Evolutionary conservation across 1,140 invertebrate genomes (phyloP).

Genomic region (Sitobion miscanthi): DNA sequence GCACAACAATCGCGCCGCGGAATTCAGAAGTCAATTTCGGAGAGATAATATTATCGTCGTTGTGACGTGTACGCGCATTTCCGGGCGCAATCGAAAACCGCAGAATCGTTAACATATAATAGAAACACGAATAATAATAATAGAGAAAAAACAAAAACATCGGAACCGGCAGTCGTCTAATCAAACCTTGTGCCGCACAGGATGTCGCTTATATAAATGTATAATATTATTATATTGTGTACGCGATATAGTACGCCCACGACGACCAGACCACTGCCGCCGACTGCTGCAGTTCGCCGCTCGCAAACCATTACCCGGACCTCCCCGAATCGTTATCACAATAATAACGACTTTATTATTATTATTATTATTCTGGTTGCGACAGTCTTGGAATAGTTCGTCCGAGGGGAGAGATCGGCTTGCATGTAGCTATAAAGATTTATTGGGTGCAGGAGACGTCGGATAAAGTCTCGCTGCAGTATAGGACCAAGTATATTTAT

Average conservation of each 20-base stretch:
- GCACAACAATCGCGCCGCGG: slow-evolving; percentile 46
- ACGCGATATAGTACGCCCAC: background rate
- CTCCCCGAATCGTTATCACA: background rate
- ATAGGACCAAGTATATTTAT: no score
- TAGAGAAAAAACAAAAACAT: background rate
- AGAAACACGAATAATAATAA: background rate
- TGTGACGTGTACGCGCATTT: background rate
- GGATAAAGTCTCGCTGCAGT: background rate
- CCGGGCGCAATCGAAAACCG: slow-evolving; percentile 41
- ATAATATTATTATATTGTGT: background rate
- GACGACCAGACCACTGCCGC: background rate
- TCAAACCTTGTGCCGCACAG: slow-evolving; percentile 44
- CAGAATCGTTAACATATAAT: slow-evolving; percentile 24
- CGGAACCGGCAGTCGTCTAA: background rate
- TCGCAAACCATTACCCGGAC: background rate
- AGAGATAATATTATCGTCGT: background rate
- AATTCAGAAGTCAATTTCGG: slow-evolving; percentile 52
- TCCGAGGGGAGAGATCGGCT: background rate
- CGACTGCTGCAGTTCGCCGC: no score
- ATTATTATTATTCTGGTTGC: background rate
- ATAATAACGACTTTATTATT: background rate
- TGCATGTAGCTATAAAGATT: background rate
- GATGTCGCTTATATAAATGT: slow-evolving; percentile 1
- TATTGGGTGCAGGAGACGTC: background rate
- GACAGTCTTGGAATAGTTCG: background rate